phyloP scores from a whole-genome alignment of 2,113 vertebrate species.

The Takifugu flavidus region DNA sequence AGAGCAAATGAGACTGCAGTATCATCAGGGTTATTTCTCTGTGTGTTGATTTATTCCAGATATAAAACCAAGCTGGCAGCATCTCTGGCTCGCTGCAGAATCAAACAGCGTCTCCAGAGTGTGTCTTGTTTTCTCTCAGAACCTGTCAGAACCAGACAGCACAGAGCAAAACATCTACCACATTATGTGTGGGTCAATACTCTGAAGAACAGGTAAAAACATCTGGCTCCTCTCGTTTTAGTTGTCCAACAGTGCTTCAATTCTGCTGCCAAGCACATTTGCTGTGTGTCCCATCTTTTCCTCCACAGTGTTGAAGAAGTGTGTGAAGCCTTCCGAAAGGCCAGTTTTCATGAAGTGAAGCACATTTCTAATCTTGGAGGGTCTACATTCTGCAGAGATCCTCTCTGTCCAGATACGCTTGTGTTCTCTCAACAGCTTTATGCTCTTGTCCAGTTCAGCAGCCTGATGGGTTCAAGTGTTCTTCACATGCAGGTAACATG shows the following conservation, averaged over 20 bases:
- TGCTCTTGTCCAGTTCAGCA: constrained; percentile 68
- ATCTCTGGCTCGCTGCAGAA: constrained; percentile 84
- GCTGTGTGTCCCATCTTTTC: too few species aligned
- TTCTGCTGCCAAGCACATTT: not conserved
- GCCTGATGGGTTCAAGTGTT: constrained; percentile 69
- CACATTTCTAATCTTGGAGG: constrained; percentile 61
- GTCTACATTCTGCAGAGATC: constrained; percentile 79
- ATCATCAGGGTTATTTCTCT: not conserved
- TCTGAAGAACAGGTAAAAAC: constrained; percentile 77
- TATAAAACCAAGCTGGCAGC: constrained; percentile 87
- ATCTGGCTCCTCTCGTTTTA: too few species aligned
- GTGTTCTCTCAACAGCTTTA: constrained; percentile 79
- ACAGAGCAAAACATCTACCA: constrained; percentile 77
- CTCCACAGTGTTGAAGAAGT: constrained; percentile 80
- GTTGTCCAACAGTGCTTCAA: too few species aligned
- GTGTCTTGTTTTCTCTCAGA: constrained; percentile 82
- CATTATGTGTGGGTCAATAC: constrained; percentile 87
- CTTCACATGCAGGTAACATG: constrained; percentile 84
- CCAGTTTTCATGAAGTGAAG: constrained; percentile 74
- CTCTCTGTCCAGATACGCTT: constrained; percentile 82
- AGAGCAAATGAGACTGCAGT: not conserved
- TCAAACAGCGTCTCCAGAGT: constrained; percentile 82
- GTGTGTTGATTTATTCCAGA: constrained; percentile 59
- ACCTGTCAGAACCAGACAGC: constrained; percentile 76
- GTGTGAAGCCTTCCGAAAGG: constrained; percentile 64